Base-by-base conservation (phyloP, 1,140 invertebrate species). In the Hylaeus volcanicus region DNA sequence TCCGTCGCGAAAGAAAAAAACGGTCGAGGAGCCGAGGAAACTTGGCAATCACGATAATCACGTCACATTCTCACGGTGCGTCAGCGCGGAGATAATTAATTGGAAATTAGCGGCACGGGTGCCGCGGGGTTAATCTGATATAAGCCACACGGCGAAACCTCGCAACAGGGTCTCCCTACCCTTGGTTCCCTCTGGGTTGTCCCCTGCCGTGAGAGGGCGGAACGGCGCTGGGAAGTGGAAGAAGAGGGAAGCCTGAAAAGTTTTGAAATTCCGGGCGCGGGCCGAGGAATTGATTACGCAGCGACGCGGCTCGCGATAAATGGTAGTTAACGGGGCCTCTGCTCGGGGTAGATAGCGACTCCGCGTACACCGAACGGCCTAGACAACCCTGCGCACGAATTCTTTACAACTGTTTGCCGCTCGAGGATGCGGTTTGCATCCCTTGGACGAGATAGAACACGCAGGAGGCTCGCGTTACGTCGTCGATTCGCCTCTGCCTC, bases 391-490 rank as follows among this genome's bases (percentile, higher is more conserved):
- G 71, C 63, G 78, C 82, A 60, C 78, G 81, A 88, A 89, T 91
- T 91, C 90, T 91, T 91, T 91, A 91, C 88, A 89, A 90, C 90
- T 91, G 89, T 91, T 91, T 91, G 90, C 90, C 65, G 69, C 65
- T 65, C 66, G 58, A 45, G 73, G 75, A 85, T 86, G 79, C 79
- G 84, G 79, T 83, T 88, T 85, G 88, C 84, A 79, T 84, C 80
- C 79, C 75, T 63, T 70, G 73, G 68, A 56, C 88, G 85, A 91
- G 90, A 91, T 91, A 91, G 84, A 86, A 90, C 90, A 91, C 90
- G 90, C 74, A 85, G 74, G 69, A 39, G 68, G 65, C 39, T 65
- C 72, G 81, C 61, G 74, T 81, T 78, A 74, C 76, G 58, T 79
- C 51, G 41, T 53, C 71, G 26, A 64, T 43, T 39, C 56, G 11